phyloP scores from a whole-genome alignment of 2,113 vertebrate species.

The Rattus norvegicus region GRCr8 NC_086027.1:70071501-70072000 shows the following conservation, averaged over 20 bases:
- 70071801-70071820: neutral
- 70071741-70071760: neutral
- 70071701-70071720: neutral
- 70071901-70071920: neutral
- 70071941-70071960: constrained; percentile 55
- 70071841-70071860: constrained; percentile 45
- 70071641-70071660: neutral
- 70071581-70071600: neutral
- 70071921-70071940: constrained; percentile 61
- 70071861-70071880: constrained; percentile 2
- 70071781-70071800: constrained; percentile 36
- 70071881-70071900: neutral
- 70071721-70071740: neutral
- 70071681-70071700: neutral
- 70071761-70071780: constrained; percentile 42
- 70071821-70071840: constrained; percentile 44
- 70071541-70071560: neutral
- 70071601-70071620: neutral
- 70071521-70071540: neutral
- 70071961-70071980: constrained; percentile 51
- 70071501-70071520: neutral
- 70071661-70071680: neutral
- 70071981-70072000: constrained; percentile 54
- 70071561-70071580: neutral
- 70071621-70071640: neutral